phyloP scores from a whole-genome alignment of 2,888 invertebrate species.

The Blastobasis lacticolella region DNA sequence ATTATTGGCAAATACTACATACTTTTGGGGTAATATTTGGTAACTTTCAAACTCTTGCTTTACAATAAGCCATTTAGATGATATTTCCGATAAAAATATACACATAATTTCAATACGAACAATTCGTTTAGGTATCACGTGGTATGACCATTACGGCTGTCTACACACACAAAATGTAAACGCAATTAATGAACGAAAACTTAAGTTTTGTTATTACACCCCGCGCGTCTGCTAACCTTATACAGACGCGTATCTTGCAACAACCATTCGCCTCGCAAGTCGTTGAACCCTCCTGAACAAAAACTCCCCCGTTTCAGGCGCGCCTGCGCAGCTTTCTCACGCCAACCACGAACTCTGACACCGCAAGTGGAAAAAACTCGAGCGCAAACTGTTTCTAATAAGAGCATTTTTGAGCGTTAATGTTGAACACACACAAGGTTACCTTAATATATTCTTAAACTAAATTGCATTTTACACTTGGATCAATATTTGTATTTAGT shows the following conservation, averaged over 20 bases:
- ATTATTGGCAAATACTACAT: slow-evolving; percentile 22
- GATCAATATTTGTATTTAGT: no score
- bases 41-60: no score
- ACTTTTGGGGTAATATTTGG: background rate
- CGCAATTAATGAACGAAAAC: no score
- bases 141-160: no score
- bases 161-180: no score
- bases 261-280: slow-evolving; percentile 41
- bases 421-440: background rate
- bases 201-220: background rate
- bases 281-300: slow-evolving; percentile 64
- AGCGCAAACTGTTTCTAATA: slow-evolving; percentile 25
- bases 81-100: no score
- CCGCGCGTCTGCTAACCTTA: background rate
- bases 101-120: no score
- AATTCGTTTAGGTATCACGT: no score
- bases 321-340: slow-evolving; percentile 50
- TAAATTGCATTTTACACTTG: no score
- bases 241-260: background rate
- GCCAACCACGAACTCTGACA: slow-evolving; percentile 55
- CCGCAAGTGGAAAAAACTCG: slow-evolving; percentile 44
- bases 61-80: no score
- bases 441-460: no score
- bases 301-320: slow-evolving; percentile 64
- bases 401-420: slow-evolving; percentile 2